A percentile compares a stretch with the other conserved stretches of the same genome.
phyloP scores from a whole-genome alignment of 2,113 vertebrate genomes.

The Aptenodytes patagonicus region DNA sequence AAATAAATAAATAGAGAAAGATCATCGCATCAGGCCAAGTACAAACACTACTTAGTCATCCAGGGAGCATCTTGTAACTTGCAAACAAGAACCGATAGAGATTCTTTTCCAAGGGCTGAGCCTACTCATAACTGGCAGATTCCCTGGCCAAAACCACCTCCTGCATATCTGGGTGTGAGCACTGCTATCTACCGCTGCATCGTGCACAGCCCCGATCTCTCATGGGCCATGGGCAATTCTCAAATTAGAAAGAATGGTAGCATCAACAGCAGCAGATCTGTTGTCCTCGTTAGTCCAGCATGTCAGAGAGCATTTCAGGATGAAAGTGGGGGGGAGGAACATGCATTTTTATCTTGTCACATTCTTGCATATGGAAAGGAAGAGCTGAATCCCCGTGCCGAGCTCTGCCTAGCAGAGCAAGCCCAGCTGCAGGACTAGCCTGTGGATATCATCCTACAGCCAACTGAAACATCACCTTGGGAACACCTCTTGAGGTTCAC shows the following conservation, averaged over 20 bases:
- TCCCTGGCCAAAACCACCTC: background rate
- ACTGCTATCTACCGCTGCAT: background rate
- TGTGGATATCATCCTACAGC: background rate
- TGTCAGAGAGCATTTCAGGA: background rate
- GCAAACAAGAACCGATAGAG: background rate
- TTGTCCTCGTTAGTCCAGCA: background rate
- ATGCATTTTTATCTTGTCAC: background rate
- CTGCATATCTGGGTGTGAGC: background rate
- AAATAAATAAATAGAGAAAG: constrained; percentile 31
- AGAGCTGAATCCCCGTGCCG: background rate
- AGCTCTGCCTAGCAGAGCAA: background rate
- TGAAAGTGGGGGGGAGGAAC: background rate
- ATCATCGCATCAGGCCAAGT: background rate
- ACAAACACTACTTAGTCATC: background rate
- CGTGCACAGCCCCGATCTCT: background rate
- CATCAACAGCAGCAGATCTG: background rate
- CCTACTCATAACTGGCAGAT: background rate
- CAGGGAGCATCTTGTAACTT: background rate
- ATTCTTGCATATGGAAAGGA: background rate
- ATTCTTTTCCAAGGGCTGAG: background rate
- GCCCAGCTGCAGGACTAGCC: background rate
- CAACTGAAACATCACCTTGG: background rate
- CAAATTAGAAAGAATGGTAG: background rate
- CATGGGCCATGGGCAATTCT: background rate
- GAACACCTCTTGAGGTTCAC: background rate